Conservation (phyloP, 2,113 vertebrate species). For the Trematocara nigrifrons region DNA sequence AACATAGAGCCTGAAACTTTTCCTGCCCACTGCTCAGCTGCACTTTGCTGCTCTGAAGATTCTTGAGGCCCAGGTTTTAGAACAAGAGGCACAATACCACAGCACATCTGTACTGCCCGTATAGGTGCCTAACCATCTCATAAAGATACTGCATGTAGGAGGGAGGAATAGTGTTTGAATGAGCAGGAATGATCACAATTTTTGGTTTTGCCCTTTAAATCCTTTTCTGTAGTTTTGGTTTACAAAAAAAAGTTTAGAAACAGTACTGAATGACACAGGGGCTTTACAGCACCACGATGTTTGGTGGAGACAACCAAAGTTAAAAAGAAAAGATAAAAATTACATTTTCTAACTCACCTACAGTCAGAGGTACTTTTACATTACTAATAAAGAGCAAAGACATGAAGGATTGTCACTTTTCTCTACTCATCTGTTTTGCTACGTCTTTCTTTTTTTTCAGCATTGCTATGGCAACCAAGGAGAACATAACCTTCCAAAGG, state of each 20-base stretch:
- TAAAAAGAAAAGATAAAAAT: background rate
- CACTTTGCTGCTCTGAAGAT: conserved; percentile 37
- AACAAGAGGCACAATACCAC: conserved; percentile 19
- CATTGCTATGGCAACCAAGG: conserved; percentile 98
- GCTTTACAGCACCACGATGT: background rate
- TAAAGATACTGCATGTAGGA: background rate
- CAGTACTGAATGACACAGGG: background rate
- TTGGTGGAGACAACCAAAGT: background rate
- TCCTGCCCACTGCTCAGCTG: conserved; percentile 39
- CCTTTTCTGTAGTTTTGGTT: background rate
- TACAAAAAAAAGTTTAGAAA: background rate
- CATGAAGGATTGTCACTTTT: background rate
- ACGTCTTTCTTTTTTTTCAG: conserved; percentile 56
- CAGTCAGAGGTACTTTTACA: background rate
- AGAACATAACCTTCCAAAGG: conserved; percentile 97
- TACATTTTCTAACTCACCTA: background rate
- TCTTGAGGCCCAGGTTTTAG: conserved; percentile 31
- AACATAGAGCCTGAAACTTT: conserved; percentile 26
- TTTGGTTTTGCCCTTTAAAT: background rate
- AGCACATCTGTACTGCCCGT: background rate
- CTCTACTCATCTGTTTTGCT: background rate
- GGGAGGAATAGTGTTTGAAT: background rate
- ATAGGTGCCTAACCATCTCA: background rate
- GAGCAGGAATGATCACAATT: background rate
- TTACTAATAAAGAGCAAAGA: background rate